Evolutionary conservation across 2,888 invertebrate species (phyloP).

Genomic region (Drosophila nr. fundita): DNA sequence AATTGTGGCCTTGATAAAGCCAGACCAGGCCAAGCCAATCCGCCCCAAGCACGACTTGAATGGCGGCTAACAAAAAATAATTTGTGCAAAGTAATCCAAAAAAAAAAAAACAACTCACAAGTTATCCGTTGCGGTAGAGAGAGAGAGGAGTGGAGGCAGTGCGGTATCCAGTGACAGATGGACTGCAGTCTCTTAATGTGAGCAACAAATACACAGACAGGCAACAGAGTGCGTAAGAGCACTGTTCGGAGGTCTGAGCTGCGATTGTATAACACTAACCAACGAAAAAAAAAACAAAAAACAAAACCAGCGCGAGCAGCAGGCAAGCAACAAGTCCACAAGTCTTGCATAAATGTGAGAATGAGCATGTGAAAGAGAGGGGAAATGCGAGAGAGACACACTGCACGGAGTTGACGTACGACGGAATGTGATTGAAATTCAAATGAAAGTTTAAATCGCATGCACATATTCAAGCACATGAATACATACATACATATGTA

Average conservation of each 20-base stretch:
- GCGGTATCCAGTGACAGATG: slow-evolving; percentile 12
- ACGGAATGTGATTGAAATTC: slow-evolving; percentile 68
- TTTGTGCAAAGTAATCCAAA: slow-evolving; percentile 35
- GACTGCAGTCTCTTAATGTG: slow-evolving; percentile 32
- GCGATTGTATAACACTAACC: slow-evolving; percentile 73
- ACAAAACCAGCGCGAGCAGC: slow-evolving; percentile 26
- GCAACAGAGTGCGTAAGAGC: slow-evolving; percentile 51
- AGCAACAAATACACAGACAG: slow-evolving; percentile 20
- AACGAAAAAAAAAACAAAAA: slow-evolving; percentile 50
- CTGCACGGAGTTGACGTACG: slow-evolving; percentile 15
- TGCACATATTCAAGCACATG: slow-evolving; percentile 33
- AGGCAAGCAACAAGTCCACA: slow-evolving; percentile 73
- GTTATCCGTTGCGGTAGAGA: background rate
- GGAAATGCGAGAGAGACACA: slow-evolving; percentile 4
- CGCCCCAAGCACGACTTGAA: slow-evolving; percentile 44
- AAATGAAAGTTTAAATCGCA: slow-evolving; percentile 63
- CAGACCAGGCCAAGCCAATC: slow-evolving; percentile 36
- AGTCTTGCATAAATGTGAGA: slow-evolving; percentile 64
- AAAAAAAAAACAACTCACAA: slow-evolving; percentile 15
- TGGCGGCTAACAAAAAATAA: slow-evolving; percentile 30
- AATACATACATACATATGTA: slow-evolving; percentile 11
- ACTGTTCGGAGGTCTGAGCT: slow-evolving; percentile 41
- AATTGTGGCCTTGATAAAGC: slow-evolving; percentile 44
- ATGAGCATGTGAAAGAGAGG: slow-evolving; percentile 6
- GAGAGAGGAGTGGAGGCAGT: background rate